A percentile compares a stretch with the other conserved stretches of the same genome.
Evolutionary conservation across 1,140 invertebrate genomes (phyloP).

Genomic region (Hydropsyche tenuis): DNA sequence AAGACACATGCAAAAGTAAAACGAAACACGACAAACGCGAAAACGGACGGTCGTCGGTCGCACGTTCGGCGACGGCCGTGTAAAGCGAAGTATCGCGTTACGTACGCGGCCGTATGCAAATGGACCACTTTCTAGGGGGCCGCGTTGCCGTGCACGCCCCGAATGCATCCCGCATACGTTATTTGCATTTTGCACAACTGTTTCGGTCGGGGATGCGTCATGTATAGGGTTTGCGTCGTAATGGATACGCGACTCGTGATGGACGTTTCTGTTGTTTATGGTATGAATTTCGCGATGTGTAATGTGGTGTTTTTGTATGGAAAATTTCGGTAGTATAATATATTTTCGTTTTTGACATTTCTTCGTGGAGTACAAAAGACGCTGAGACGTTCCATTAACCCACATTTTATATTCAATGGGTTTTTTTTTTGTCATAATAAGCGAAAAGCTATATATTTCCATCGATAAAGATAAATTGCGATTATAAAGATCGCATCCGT

Average conservation of each 20-base stretch:
- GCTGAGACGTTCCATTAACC: neutral
- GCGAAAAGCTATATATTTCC: too few species aligned
- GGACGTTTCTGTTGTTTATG: too few species aligned
- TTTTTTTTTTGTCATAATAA: neutral
- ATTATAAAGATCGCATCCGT: too few species aligned
- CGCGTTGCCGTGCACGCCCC: slow-evolving; percentile 23
- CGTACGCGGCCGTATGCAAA: slow-evolving; percentile 10
- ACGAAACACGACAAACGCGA: too few species aligned
- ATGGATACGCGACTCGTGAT: too few species aligned
- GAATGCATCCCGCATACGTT: slow-evolving; percentile 32
- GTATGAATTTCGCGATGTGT: too few species aligned
- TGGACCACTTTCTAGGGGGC: slow-evolving; percentile 33
- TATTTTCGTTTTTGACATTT: neutral
- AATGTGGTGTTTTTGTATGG: too few species aligned
- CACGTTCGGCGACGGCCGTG: neutral
- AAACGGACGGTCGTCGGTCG: neutral
- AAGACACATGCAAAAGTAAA: too few species aligned
- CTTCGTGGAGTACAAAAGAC: neutral
- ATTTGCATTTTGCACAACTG: slow-evolving; percentile 30
- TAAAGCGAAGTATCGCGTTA: slow-evolving; percentile 35
- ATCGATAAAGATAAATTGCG: too few species aligned
- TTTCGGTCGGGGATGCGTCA: neutral
- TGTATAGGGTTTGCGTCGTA: too few species aligned
- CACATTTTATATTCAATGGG: slow-evolving; percentile 11
- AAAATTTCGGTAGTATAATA: too few species aligned